Evolutionary conservation across 2,888 invertebrate genomes (phyloP), one percentile per base, ranked within the genome.

Genomic region (Cataglyphis altisquamis): DNA sequence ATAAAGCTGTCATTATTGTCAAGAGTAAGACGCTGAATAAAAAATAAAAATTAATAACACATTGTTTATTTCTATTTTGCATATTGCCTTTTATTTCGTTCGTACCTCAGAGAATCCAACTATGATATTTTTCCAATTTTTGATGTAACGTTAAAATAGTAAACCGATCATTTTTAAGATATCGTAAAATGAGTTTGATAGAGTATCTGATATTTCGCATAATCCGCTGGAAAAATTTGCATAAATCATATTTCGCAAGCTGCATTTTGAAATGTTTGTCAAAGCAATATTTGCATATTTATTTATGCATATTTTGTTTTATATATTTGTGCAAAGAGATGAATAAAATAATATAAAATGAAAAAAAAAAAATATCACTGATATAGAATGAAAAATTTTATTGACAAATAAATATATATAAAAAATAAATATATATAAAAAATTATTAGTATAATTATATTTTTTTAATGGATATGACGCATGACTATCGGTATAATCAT

Each of bases 401-500:
- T 18, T 52, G 52, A 52, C 5, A 8, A 52, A 52, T 21, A 21
- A 21, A 21, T 21, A 52, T 52, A 52, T n/a, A 3, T 57, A n/a
- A 21, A 12, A 57, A 25, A 21, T 60, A 21, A 21, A 21, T 21
- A 52, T 52, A 52, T n/a, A 3, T 57, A n/a, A 21, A 12, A 57
- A 25, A 21, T 60, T 72, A 10, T 72, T 60, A n/a, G 39, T 72
- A 72, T 41, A 73, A 62, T 73, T 73, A 73, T 25, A 29, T 18
- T n/a, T 8, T 39, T 18, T 3, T 73, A 29, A 73, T 36, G 36
- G 6, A 36, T 36, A 41, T 73, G 4, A n/a, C 6, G 45, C 29
- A 12, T 29, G 45, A 63, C 21, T 32, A 32, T 15, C 21, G 25
- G 25, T 36, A 64, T 64, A 32, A 63, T 52, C 39, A 10, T 39